phyloP scores from a whole-genome alignment of 2,888 invertebrate genomes.

The Machimus rusticus region DNA sequence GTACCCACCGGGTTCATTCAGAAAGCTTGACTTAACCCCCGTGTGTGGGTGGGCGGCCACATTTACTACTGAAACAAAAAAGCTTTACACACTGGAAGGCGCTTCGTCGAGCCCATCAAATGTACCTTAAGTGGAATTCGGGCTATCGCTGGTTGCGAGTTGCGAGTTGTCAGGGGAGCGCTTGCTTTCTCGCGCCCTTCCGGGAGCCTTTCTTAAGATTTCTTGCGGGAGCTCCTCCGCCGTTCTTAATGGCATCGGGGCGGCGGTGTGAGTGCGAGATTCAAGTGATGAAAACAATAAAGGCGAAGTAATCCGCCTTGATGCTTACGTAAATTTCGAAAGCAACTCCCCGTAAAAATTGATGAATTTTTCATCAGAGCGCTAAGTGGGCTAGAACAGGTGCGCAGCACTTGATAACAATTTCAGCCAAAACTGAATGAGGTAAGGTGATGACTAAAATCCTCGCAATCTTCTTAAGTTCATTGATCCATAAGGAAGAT shows the following conservation, averaged over 20 bases:
- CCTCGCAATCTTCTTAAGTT: not conserved
- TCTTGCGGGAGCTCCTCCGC: not conserved
- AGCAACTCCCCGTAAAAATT: not conserved
- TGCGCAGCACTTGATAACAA: not conserved
- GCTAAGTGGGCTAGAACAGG: not conserved
- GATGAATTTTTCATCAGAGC: not conserved
- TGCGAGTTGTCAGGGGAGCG: not conserved
- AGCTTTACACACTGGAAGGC: slow-evolving; percentile 9
- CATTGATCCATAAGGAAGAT: not conserved
- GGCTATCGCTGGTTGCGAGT: not conserved
- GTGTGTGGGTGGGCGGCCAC: not conserved
- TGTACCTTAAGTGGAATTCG: not conserved
- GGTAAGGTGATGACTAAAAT: not conserved
- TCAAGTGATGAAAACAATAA: not conserved
- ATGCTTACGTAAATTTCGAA: not conserved
- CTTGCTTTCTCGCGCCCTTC: not conserved
- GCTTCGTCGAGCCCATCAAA: not conserved
- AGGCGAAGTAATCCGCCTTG: not conserved
- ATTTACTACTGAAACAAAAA: not conserved
- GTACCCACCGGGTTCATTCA: not conserved
- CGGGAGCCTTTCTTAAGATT: not conserved
- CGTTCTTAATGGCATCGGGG: not conserved
- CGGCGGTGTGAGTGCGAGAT: not conserved
- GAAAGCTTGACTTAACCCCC: not conserved
- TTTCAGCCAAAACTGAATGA: not conserved